Evolutionary conservation across 2,797 vertebrate genomes (phyloP), one percentile per base, ranked within the genome.

Genomic region (Oceanodroma leucorhoa): DNA sequence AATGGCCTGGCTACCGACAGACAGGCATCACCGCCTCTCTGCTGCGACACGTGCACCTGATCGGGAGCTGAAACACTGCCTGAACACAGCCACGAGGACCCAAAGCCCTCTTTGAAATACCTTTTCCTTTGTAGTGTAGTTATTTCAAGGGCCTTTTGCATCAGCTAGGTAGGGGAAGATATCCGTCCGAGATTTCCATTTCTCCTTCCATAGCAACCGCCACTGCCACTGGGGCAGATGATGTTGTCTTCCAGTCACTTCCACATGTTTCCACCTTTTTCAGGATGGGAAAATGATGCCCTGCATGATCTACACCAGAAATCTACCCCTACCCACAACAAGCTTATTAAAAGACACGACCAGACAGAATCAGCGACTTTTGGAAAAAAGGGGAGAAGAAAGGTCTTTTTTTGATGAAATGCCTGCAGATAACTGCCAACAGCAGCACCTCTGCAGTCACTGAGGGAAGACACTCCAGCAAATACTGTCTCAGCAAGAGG

Each of bases 401-500:
- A 69, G 24, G 38, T 32, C 7, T 48, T 57, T 76, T 55, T 58
- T 55, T 3, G 54, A 62, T n/a, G 3, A 87, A 83, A 90, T 77
- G 30, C 34, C 55, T 58, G 34, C 34, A 73, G 65, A 57, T 36
- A 46, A 76, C 43, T 4, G 4, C 36, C 58, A 85, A 27, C 14
- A 91, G 50, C 60, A 91, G 41, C 55, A 53, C 5, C 32, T 81
- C 78, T 3, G 2, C 62, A 18, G 66, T 22, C 27, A n/a, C 11
- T 1, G 8, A 71, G 32, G 41, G 22, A 84, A 54, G 75, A 65
- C 27, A 11, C 50, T 81, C 1, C 3, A 82, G 46, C 0, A 0
- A 95, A 78, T 27, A 7, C 22, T 4, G 11, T 50, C 51, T 90
- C 38, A 34, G 43, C 32, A 69, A 32, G 27, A 79, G 12, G 32